These are phyloP conservation scores for Pelochelys cantorii DNA, from an alignment of 2,797 vertebrate species.

Conservation along the genomic window DNA sequence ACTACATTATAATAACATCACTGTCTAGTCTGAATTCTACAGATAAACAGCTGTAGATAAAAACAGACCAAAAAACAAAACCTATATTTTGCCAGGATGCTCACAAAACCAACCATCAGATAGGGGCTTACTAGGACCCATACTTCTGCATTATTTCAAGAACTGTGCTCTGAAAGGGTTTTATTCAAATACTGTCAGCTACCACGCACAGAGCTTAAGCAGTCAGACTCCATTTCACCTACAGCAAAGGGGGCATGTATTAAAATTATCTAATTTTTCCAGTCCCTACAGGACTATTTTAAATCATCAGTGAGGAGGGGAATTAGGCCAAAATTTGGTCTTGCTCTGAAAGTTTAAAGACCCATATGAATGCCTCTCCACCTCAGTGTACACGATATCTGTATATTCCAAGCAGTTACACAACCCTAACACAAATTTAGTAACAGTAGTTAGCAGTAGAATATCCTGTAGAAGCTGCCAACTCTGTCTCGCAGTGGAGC, in stretches of 20 bases:
- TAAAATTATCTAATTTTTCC: not conserved
- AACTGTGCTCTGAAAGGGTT: not conserved
- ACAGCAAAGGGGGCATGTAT: rapidly evolving
- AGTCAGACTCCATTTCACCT: not conserved
- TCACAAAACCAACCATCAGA: not conserved
- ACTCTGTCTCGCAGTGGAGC: not conserved
- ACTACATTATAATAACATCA: not conserved
- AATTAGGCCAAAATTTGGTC: not conserved
- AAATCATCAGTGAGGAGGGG: not conserved
- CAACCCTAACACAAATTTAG: not conserved
- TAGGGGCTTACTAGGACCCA: not conserved
- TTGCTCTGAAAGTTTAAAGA: not conserved
- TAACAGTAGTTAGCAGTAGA: not conserved
- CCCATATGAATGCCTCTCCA: rapidly evolving
- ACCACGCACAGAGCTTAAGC: not conserved
- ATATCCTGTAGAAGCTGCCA: not conserved
- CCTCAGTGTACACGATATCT: not conserved
- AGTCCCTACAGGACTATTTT: not conserved
- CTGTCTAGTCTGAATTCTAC: not conserved
- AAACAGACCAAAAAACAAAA: not conserved
- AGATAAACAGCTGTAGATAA: not conserved
- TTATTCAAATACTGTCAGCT: not conserved
- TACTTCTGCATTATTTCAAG: not conserved
- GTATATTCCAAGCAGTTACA: not conserved
- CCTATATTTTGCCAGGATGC: not conserved